Conservation (phyloP, 2,113 vertebrate species). For the Orthonyx spaldingii region DNA sequence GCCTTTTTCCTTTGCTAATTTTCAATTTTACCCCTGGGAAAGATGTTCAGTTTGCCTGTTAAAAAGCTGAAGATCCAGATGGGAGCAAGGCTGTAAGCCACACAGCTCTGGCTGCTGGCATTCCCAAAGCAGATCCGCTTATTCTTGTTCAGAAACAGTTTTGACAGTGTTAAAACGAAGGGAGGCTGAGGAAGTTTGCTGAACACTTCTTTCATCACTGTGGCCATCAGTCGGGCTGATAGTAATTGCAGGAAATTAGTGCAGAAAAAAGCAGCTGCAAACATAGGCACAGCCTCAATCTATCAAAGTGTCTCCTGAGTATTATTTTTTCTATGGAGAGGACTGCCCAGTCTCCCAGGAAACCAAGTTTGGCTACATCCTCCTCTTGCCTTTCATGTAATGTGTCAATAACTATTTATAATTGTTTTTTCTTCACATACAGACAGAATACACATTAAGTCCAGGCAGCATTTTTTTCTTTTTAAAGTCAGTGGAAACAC, state of each 20-base stretch:
- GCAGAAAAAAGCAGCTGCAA: not conserved
- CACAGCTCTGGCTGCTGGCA: not conserved
- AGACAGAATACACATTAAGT: not conserved
- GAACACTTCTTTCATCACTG: not conserved
- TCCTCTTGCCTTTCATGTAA: not conserved
- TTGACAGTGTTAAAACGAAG: not conserved
- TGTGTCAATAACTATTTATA: slow-evolving; percentile 19
- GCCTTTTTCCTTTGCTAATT: not conserved
- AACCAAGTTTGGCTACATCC: not conserved
- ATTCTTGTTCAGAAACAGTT: not conserved
- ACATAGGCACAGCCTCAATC: not conserved
- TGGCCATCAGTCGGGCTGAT: not conserved
- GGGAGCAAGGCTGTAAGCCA: not conserved
- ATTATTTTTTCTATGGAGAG: not conserved
- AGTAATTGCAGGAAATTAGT: not conserved
- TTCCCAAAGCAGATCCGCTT: not conserved
- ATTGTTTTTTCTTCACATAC: not conserved
- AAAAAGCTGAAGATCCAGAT: not conserved
- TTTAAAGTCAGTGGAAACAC: not conserved
- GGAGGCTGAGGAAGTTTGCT: not conserved
- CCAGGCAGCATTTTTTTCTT: not conserved
- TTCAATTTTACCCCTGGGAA: not conserved
- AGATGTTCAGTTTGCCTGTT: not conserved
- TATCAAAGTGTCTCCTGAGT: not conserved
- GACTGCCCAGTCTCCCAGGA: slow-evolving; percentile 8